These are phyloP conservation scores for Nothobranchius furzeri DNA, from an alignment of 2,113 vertebrate species.

Conservation along the genomic window DNA sequence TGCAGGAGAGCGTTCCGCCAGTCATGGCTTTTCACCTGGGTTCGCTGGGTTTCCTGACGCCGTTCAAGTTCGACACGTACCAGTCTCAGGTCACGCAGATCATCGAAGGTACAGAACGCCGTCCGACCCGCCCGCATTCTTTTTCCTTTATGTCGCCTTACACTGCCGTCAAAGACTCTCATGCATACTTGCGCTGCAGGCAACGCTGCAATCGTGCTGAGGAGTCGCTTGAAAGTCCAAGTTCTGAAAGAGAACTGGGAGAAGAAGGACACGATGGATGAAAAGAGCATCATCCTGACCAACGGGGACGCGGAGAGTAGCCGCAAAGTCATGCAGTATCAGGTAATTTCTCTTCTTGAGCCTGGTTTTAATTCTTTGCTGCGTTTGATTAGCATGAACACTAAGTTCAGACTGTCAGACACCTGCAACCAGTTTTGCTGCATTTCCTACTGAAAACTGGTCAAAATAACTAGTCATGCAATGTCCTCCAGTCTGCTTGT, in stretches of 20 bases:
- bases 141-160: background rate
- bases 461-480: background rate
- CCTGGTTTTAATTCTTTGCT: background rate
- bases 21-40: slow-evolving; percentile 85
- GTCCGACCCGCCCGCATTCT: background rate
- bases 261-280: slow-evolving; percentile 61
- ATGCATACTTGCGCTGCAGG: slow-evolving; percentile 48
- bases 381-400: too few species aligned
- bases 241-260: slow-evolving; percentile 77
- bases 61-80: slow-evolving; percentile 83
- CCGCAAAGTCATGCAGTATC: slow-evolving; percentile 72
- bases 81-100: slow-evolving; percentile 81
- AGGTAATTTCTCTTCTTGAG: slow-evolving; percentile 54
- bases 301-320: slow-evolving; percentile 65
- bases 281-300: slow-evolving; percentile 72
- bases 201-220: slow-evolving; percentile 79
- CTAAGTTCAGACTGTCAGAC: background rate
- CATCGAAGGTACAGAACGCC: slow-evolving; percentile 76
- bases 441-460: background rate
- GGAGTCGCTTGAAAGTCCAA: slow-evolving; percentile 80
- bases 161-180: background rate
- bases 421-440: background rate
- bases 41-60: slow-evolving; percentile 83
- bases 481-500: background rate
- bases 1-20: slow-evolving; percentile 81